phyloP scores from a whole-genome alignment of 1,140 invertebrate species.

The Drosophila repleta region DNA sequence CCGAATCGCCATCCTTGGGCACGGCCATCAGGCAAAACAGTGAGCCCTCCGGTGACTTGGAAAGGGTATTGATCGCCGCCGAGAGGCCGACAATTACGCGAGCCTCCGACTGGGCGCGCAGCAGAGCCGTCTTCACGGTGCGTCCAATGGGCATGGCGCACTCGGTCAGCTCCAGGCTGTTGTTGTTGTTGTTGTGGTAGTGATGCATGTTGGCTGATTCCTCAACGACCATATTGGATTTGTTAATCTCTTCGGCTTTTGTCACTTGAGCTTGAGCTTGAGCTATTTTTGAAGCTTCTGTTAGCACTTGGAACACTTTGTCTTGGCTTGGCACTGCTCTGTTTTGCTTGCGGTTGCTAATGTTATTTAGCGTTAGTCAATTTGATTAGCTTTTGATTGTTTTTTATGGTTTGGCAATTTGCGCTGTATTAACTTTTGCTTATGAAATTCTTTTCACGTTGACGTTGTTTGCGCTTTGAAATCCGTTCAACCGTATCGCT shows the following conservation, averaged over 20 bases:
- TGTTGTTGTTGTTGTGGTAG: constrained; percentile 28
- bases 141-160: constrained; percentile 83
- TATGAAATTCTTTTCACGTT: constrained; percentile 83
- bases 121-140: constrained; percentile 85
- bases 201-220: constrained; percentile 70
- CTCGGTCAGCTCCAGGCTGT: constrained; percentile 58
- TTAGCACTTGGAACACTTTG: constrained; percentile 48
- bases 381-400: constrained; percentile 13
- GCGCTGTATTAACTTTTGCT: constrained; percentile 76
- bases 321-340: constrained; percentile 42
- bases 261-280: constrained; percentile 44
- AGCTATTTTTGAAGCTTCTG: constrained; percentile 53
- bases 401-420: constrained; percentile 38
- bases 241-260: constrained; percentile 53
- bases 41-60: constrained; percentile 86
- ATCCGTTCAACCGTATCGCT: constrained; percentile 60
- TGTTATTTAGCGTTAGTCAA: constrained; percentile 22
- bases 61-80: constrained; percentile 86
- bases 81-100: constrained; percentile 87
- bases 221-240: constrained; percentile 80
- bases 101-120: constrained; percentile 86
- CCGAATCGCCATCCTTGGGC: constrained; percentile 86
- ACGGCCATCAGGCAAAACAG: constrained; percentile 87
- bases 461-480: constrained; percentile 42
- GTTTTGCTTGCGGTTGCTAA: constrained; percentile 24